Percentiles rank a stretch among this genome's conserved stretches.
Conservation (phyloP, 1,140 invertebrate species). For the Pseudoatta argentina region DNA sequence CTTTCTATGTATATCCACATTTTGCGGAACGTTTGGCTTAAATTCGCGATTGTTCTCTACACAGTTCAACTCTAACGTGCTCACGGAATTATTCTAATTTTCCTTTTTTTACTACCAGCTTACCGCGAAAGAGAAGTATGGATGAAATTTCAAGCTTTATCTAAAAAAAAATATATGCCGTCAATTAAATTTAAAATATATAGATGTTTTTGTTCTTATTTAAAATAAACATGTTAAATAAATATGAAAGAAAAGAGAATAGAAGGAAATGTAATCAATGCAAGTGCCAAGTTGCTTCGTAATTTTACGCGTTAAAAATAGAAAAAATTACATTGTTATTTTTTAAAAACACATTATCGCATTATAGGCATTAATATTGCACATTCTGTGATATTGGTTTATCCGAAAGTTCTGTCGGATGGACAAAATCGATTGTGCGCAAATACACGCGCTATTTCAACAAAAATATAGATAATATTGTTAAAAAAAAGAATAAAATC, state of each 20-base stretch:
- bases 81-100: background rate
- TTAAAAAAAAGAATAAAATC: conserved; percentile 13
- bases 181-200: conserved; percentile 11
- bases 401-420: background rate
- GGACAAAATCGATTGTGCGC: background rate
- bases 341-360: conserved; percentile 3
- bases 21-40: background rate
- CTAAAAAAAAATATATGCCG: background rate
- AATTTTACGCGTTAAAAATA: conserved; percentile 27
- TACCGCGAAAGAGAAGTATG: background rate
- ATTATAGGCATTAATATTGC: conserved; percentile 1
- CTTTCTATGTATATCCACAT: background rate
- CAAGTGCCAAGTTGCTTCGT: background rate
- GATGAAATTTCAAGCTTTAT: background rate
- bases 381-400: conserved; percentile 9
- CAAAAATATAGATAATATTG: conserved; percentile 12
- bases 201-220: conserved; percentile 17
- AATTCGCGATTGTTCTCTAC: conserved; percentile 16
- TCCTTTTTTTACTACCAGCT: background rate
- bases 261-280: conserved; percentile 2
- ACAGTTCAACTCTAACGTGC: background rate
- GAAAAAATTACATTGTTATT: background rate
- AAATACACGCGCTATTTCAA: background rate
- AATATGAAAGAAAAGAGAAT: conserved; percentile 49
- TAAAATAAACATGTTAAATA: background rate